A percentile compares a stretch with the other conserved stretches of the same genome.
These are phyloP conservation scores for Delichon dasypus DNA, from an alignment of 2,797 vertebrate species.

Conservation along the genomic window DNA sequence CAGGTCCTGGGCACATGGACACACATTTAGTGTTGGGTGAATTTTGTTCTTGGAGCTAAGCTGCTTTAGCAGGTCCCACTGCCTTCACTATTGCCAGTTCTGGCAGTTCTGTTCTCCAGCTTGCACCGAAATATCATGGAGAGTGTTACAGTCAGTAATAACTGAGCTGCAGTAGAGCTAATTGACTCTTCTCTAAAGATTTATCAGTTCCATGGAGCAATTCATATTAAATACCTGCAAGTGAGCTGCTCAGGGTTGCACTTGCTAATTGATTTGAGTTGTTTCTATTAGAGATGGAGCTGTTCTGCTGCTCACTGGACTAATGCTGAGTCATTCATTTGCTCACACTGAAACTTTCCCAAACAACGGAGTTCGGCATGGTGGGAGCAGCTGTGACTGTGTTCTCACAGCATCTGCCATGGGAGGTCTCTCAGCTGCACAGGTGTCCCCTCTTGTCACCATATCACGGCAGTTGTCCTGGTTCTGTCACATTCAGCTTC, in stretches of 20 bases:
- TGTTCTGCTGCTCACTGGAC: background rate
- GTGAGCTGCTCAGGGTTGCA: background rate
- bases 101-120: background rate
- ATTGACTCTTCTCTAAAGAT: constrained; percentile 44
- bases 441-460: background rate
- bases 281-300: constrained; percentile 3
- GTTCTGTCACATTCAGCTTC: background rate
- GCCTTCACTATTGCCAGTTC: background rate
- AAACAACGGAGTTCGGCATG: fast-evolving
- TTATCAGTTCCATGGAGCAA: constrained; percentile 33
- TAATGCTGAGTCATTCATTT: constrained; percentile 36
- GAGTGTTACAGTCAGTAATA: background rate
- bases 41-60: background rate
- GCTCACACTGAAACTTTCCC: background rate
- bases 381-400: background rate
- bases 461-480: background rate
- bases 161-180: constrained; percentile 41
- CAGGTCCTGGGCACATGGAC: background rate
- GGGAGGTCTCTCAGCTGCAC: background rate
- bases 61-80: background rate
- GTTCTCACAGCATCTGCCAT: background rate
- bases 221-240: constrained; percentile 54
- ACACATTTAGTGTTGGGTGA: background rate
- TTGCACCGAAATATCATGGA: background rate
- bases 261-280: constrained; percentile 60